Percentiles rank a stretch among this genome's conserved stretches.
Evolutionary conservation across 1,140 invertebrate species (phyloP).

Genomic region (Cyrtorhinus lividipennis): DNA sequence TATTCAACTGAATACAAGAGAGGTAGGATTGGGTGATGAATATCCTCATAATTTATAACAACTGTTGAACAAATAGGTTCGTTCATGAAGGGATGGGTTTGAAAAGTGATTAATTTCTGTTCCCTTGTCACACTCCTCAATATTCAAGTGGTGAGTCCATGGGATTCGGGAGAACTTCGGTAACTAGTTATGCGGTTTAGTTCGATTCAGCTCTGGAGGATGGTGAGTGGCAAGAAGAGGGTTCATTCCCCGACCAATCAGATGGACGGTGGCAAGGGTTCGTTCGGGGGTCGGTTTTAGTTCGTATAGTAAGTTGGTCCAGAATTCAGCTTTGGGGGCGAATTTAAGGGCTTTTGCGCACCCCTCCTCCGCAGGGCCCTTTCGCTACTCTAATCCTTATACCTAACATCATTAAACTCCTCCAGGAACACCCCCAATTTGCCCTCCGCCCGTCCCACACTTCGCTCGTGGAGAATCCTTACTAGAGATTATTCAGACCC

Average conservation of each 20-base stretch:
- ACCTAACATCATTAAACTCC: conserved; percentile 9
- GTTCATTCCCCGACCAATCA: background rate
- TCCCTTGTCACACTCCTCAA: too few species aligned
- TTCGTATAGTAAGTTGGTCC: background rate
- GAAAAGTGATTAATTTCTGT: too few species aligned
- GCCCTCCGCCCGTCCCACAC: background rate
- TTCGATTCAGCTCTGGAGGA: background rate
- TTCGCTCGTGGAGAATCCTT: conserved; percentile 1
- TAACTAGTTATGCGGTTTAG: background rate
- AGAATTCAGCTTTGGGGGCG: background rate
- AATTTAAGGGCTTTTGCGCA: background rate
- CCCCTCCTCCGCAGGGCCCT: background rate
- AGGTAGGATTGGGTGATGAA: too few species aligned
- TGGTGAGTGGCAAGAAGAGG: background rate
- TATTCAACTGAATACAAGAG: too few species aligned
- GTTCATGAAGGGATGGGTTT: too few species aligned
- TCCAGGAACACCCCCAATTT: conserved; percentile 4
- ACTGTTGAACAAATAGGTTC: too few species aligned
- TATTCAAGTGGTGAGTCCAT: too few species aligned
- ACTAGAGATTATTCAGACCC: conserved; percentile 13
- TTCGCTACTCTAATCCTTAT: conserved; percentile 2
- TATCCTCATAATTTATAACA: too few species aligned
- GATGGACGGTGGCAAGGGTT: background rate
- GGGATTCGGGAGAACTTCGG: too few species aligned
- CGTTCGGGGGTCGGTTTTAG: background rate